Evolutionary conservation across 2,888 invertebrate species (phyloP).

Genomic region (Saturnia pavonia): DNA sequence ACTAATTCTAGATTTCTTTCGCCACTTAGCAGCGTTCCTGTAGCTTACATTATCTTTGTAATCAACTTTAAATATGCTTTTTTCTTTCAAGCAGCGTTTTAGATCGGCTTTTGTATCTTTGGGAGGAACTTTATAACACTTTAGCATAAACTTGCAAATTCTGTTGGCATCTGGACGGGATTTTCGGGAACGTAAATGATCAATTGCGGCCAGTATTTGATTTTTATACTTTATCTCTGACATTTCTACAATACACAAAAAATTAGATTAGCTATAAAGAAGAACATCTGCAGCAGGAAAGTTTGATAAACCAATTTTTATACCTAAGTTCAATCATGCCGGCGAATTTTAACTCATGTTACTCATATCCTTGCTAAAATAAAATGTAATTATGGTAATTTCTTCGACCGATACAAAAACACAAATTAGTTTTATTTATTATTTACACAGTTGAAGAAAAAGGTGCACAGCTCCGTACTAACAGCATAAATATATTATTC

Average conservation of each 20-base stretch:
- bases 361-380: conserved; percentile 1
- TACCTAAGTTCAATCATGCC: conserved; percentile 75
- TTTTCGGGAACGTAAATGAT: conserved; percentile 91
- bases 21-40: conserved; percentile 90
- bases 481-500: too few species aligned
- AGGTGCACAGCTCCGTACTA: neutral
- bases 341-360: conserved; percentile 53
- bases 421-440: neutral
- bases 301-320: conserved; percentile 23
- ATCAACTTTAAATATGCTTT: conserved; percentile 90
- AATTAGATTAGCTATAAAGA: conserved; percentile 31
- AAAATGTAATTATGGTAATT: neutral
- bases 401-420: neutral
- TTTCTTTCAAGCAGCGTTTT: conserved; percentile 87
- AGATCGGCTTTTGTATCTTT: conserved; percentile 87
- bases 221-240: conserved; percentile 86
- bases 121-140: conserved; percentile 87
- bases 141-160: conserved; percentile 90
- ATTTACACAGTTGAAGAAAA: neutral
- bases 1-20: conserved; percentile 61
- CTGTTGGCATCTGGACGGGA: conserved; percentile 92
- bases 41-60: conserved; percentile 94
- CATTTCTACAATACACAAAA: conserved; percentile 60
- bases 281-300: conserved; percentile 5
- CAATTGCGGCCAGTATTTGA: conserved; percentile 91